These are phyloP conservation scores for Melolontha melolontha DNA, from an alignment of 2,888 invertebrate genomes.

Conservation along the genomic window DNA sequence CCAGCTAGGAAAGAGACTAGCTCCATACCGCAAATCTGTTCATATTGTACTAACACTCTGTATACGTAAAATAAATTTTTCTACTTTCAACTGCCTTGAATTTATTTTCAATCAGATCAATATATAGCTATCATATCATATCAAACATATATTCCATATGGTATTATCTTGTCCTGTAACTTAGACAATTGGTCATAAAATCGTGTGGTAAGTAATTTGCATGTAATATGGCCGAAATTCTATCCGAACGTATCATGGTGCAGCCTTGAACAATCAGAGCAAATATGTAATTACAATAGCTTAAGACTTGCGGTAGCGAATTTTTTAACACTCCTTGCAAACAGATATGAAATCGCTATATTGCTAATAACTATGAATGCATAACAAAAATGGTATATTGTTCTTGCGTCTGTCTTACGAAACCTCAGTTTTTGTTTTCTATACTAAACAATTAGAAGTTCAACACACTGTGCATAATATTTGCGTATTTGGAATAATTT, in stretches of 20 bases:
- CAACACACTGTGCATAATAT: conserved; percentile 3
- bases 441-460: background rate
- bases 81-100: too few relatives aligned
- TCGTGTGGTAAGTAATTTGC: conserved; percentile 36
- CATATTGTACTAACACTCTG: too few relatives aligned
- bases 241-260: conserved; percentile 29
- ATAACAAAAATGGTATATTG: conserved; percentile 33
- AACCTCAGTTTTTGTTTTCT: conserved; percentile 23
- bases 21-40: too few relatives aligned
- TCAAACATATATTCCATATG: conserved; percentile 18
- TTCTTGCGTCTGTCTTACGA: conserved; percentile 22
- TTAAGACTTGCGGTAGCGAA: conserved; percentile 32
- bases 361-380: conserved; percentile 24
- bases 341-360: conserved; percentile 29
- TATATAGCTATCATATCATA: conserved; percentile 12
- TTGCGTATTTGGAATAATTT: background rate
- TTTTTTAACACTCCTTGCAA: conserved; percentile 34
- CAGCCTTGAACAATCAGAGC: conserved; percentile 36
- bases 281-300: conserved; percentile 39
- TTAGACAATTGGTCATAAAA: conserved; percentile 36
- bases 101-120: background rate
- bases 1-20: too few relatives aligned
- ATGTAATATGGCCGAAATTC: conserved; percentile 33
- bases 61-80: too few relatives aligned
- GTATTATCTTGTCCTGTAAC: conserved; percentile 28